Conservation (phyloP, 2,113 vertebrate species). For the Tetrax tetrax region DNA sequence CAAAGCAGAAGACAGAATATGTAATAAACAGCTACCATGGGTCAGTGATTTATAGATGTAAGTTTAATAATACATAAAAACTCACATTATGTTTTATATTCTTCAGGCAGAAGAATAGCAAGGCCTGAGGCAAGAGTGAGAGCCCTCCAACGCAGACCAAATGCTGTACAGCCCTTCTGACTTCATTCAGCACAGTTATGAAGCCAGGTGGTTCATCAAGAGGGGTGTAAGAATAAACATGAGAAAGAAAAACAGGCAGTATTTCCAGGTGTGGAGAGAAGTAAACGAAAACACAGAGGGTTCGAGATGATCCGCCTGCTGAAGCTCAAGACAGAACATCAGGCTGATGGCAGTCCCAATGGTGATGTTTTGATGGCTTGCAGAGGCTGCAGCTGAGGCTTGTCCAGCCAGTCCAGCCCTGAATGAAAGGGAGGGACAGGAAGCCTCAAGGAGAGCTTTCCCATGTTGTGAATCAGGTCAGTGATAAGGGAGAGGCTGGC, state of each 20-base stretch:
- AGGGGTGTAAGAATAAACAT: neutral
- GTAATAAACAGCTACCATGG: conserved; percentile 30
- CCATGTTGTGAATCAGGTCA: neutral
- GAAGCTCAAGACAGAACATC: neutral
- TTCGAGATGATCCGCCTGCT: neutral
- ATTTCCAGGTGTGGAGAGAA: neutral
- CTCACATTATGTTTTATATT: neutral
- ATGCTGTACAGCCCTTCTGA: neutral
- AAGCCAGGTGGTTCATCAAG: neutral
- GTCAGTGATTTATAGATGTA: conserved; percentile 47
- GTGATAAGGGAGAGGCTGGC: neutral
- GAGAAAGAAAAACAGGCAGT: neutral
- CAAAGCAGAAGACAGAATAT: conserved; percentile 55
- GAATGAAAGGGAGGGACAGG: neutral
- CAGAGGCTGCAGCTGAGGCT: neutral
- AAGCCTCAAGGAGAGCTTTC: neutral
- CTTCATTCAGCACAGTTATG: neutral
- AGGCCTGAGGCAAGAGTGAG: neutral
- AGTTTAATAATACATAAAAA: conserved; percentile 49
- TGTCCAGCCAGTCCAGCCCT: neutral
- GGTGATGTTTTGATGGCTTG: neutral
- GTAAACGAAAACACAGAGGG: neutral
- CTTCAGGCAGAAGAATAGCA: neutral
- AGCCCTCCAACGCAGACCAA: neutral
- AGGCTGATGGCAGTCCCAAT: neutral